phyloP scores from a whole-genome alignment of 2,888 invertebrate genomes.

The Nymphalis polychloros region DNA sequence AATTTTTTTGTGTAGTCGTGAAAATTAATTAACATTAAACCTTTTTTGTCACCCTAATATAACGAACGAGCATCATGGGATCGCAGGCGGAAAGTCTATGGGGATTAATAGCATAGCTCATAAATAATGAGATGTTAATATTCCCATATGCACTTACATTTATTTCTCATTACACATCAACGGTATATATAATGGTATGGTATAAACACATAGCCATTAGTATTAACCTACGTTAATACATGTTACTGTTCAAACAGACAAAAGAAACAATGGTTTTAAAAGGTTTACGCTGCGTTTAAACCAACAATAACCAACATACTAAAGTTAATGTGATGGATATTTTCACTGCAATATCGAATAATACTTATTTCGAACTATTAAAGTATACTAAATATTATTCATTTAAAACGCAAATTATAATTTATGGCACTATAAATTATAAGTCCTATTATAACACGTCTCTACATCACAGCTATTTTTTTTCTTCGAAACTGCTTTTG shows the following conservation, averaged over 20 bases:
- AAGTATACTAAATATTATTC: not conserved
- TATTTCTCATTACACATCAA: no score
- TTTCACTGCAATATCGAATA: not conserved
- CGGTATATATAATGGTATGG: no score
- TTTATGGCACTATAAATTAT: conserved; percentile 3
- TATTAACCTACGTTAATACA: conserved; percentile 1
- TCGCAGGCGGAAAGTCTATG: no score
- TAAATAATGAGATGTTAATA: no score
- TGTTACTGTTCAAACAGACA: not conserved
- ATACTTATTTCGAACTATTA: not conserved
- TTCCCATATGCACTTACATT: no score
- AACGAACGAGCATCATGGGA: no score
- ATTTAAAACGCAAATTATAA: conserved; percentile 1
- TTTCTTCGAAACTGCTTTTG: not conserved
- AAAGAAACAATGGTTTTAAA: conserved; percentile 11
- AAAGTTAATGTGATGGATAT: not conserved
- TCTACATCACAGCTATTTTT: not conserved
- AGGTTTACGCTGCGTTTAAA: not conserved
- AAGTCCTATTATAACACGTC: conserved; percentile 5
- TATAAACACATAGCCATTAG: not conserved
- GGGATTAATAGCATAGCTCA: no score
- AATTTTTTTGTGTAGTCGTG: no score
- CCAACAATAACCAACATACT: not conserved
- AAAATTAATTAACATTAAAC: no score
- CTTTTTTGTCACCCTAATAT: no score